phyloP scores from a whole-genome alignment of 1,140 invertebrate species.

The Coboldia fuscipes region DNA sequence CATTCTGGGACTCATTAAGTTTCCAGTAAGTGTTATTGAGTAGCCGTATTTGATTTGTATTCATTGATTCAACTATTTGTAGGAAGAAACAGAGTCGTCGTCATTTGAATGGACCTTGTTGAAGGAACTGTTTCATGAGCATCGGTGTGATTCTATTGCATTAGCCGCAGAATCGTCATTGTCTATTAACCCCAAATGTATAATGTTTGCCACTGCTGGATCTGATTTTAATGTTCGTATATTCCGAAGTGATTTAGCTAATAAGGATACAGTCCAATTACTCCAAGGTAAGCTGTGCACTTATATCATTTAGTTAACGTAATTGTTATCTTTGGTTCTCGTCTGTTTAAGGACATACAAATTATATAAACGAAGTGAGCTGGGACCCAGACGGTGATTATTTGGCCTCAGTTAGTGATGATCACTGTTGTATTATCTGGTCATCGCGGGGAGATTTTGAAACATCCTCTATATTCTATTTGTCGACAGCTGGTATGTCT shows the following conservation, averaged over 20 bases:
- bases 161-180: constrained; percentile 40
- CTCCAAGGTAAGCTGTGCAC: not conserved
- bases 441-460: constrained; percentile 26
- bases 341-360: constrained; percentile 35
- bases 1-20: not conserved
- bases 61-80: not conserved
- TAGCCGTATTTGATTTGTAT: not conserved
- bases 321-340: not conserved
- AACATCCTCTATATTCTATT: constrained; percentile 29
- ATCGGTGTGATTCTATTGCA: constrained; percentile 26
- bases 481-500: constrained; percentile 46
- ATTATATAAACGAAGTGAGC: constrained; percentile 45
- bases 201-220: constrained; percentile 31
- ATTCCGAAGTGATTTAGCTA: constrained; percentile 30
- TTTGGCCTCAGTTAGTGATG: constrained; percentile 53
- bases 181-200: constrained; percentile 29
- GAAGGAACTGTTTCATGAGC: constrained; percentile 25
- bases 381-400: constrained; percentile 45
- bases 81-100: constrained; percentile 13
- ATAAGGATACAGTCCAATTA: constrained; percentile 16
- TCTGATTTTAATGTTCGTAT: constrained; percentile 31
- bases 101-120: constrained; percentile 13
- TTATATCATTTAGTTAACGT: not conserved
- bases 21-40: constrained; percentile 1
- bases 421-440: constrained; percentile 52